Evolutionary conservation across 1,140 invertebrate species (phyloP).

Genomic region (silkworm (Bombyx mori)): DNA sequence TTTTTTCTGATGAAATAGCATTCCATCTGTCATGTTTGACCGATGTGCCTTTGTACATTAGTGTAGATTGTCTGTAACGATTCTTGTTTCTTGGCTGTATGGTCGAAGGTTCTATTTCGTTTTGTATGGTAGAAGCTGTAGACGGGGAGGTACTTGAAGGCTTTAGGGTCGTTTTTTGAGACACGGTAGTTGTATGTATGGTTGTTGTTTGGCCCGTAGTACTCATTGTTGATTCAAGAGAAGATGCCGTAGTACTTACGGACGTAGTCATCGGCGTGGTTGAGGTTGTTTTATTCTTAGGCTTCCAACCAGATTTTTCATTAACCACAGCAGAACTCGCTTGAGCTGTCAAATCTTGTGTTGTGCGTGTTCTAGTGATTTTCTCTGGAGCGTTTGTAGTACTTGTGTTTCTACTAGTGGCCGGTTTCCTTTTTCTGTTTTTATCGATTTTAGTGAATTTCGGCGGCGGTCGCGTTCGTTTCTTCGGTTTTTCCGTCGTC

Average conservation of each 20-base stretch:
- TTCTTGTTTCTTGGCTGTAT: slow-evolving; percentile 41
- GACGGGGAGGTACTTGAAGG: slow-evolving; percentile 6
- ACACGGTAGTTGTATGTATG: slow-evolving; percentile 16
- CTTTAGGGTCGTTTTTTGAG: slow-evolving; percentile 20
- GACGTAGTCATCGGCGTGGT: slow-evolving; percentile 9
- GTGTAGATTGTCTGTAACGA: slow-evolving; percentile 53
- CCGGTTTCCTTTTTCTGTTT: slow-evolving; percentile 55
- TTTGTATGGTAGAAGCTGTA: too few relatives aligned
- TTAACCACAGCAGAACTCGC: slow-evolving; percentile 39
- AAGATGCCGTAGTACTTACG: slow-evolving; percentile 2
- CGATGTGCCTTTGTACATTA: slow-evolving; percentile 55
- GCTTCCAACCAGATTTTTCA: slow-evolving; percentile 17
- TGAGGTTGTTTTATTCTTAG: slow-evolving; percentile 10
- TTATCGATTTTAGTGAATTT: slow-evolving; percentile 52
- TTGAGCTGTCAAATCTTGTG: slow-evolving; percentile 36
- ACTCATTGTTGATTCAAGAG: slow-evolving; percentile 1
- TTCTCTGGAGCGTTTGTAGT: slow-evolving; percentile 29
- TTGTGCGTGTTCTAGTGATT: slow-evolving; percentile 18
- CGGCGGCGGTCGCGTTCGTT: slow-evolving; percentile 57
- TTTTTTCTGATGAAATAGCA: slow-evolving; percentile 25
- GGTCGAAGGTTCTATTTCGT: slow-evolving; percentile 11
- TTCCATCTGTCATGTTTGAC: slow-evolving; percentile 59
- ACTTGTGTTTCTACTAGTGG: slow-evolving; percentile 34
- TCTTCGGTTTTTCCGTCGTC: slow-evolving; percentile 36
- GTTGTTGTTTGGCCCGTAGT: slow-evolving; percentile 9